Conservation (phyloP, 1,140 invertebrate genomes). For the Zaprionus ghesquierei region DNA sequence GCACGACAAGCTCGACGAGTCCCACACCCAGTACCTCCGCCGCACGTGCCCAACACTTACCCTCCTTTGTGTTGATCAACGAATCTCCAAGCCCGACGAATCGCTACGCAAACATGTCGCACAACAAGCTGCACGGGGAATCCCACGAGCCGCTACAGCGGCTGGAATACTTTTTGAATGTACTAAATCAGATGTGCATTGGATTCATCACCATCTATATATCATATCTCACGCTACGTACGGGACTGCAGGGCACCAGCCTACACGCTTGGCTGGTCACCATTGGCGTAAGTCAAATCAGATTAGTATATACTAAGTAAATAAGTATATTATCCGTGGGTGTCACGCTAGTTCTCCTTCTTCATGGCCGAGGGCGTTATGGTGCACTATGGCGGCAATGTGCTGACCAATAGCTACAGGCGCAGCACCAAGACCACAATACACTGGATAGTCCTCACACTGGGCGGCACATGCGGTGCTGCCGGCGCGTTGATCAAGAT, state of each 20-base stretch:
- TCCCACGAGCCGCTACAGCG: slow-evolving; percentile 32
- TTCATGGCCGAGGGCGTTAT: slow-evolving; percentile 80
- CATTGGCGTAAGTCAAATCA: slow-evolving; percentile 61
- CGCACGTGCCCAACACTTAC: slow-evolving; percentile 10
- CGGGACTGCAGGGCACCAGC: slow-evolving; percentile 47
- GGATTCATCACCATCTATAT: slow-evolving; percentile 79
- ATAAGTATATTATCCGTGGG: background rate
- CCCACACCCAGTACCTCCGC: background rate
- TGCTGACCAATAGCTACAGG: slow-evolving; percentile 62
- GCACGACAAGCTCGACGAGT: slow-evolving; percentile 40
- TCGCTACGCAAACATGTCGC: slow-evolving; percentile 58
- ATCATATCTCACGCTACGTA: slow-evolving; percentile 64
- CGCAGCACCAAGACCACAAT: slow-evolving; percentile 74
- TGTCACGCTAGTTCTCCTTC: slow-evolving; percentile 61
- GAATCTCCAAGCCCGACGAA: slow-evolving; percentile 34
- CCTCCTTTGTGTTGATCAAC: slow-evolving; percentile 43
- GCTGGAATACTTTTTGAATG: slow-evolving; percentile 62
- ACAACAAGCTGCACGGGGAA: slow-evolving; percentile 31
- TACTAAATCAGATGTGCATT: slow-evolving; percentile 78
- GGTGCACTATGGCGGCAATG: slow-evolving; percentile 72
- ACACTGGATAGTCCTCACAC: slow-evolving; percentile 70
- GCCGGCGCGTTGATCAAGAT: slow-evolving; percentile 69
- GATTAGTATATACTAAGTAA: background rate
- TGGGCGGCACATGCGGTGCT: slow-evolving; percentile 71
- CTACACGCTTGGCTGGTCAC: slow-evolving; percentile 77